Percentiles rank a stretch among this genome's conserved stretches.
These are phyloP conservation scores for Ylistrum balloti DNA, from an alignment of 1,140 invertebrate species.

Conservation along the genomic window DNA sequence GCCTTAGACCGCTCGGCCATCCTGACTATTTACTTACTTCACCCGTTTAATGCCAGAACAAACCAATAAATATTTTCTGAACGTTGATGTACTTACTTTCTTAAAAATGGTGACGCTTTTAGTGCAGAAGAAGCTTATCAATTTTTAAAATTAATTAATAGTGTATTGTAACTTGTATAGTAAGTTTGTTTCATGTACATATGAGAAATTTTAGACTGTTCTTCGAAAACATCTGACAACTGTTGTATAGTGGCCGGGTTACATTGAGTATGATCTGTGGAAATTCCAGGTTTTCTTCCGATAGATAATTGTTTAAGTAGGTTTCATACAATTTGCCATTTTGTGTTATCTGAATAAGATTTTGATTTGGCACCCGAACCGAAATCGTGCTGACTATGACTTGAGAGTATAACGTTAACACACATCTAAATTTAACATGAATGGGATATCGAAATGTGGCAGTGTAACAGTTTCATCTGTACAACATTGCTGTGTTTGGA, in stretches of 20 bases:
- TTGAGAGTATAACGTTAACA: neutral
- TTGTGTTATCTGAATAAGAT: neutral
- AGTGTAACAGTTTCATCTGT: neutral
- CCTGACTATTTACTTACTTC: conserved; percentile 72
- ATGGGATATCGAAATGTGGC: neutral
- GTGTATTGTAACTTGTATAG: too few species aligned
- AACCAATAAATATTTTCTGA: too few species aligned
- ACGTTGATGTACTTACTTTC: too few species aligned
- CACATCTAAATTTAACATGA: neutral
- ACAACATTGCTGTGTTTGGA: neutral
- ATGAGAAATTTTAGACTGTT: neutral
- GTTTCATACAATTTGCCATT: neutral
- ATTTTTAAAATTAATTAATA: too few species aligned
- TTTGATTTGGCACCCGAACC: neutral
- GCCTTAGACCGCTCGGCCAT: conserved; percentile 81
- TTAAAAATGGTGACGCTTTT: too few species aligned
- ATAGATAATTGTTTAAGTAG: neutral
- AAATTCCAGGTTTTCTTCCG: neutral
- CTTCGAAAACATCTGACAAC: neutral
- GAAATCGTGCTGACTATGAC: neutral
- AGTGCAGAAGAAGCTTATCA: too few species aligned
- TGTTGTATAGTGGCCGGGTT: neutral
- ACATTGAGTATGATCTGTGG: neutral
- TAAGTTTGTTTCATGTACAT: too few species aligned
- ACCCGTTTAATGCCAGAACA: too few species aligned